Evolutionary conservation across 2,797 vertebrate genomes (phyloP).

Genomic region (Sitta carolinensis): DNA sequence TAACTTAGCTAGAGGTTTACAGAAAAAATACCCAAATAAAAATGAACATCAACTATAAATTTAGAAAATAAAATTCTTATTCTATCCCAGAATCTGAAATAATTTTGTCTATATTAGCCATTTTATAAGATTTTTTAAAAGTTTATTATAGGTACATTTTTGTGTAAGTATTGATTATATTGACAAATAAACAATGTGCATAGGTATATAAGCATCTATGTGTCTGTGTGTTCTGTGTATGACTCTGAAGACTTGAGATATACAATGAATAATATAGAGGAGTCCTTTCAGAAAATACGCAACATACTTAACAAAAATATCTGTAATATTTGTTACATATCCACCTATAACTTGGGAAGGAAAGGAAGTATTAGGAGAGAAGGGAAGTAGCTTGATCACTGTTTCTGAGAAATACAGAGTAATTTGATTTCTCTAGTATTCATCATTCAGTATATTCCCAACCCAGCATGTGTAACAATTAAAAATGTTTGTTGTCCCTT

Average conservation of each 20-base stretch:
- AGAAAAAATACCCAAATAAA: not conserved
- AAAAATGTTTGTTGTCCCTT: not conserved
- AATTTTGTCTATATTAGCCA: not conserved
- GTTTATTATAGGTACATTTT: fast-evolving
- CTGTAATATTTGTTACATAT: not conserved
- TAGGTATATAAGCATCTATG: not conserved
- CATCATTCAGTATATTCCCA: not conserved
- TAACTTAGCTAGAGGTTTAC: not conserved
- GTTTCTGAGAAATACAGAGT: not conserved
- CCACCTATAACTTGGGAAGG: not conserved
- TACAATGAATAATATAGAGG: not conserved
- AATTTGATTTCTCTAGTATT: not conserved
- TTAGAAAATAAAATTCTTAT: not conserved
- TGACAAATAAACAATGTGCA: not conserved
- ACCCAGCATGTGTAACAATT: fast-evolving
- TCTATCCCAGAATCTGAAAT: not conserved
- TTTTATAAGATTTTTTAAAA: not conserved
- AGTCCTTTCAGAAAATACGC: not conserved
- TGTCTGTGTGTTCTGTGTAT: not conserved
- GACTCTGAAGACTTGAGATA: not conserved
- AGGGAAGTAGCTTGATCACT: not conserved
- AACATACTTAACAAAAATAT: not conserved
- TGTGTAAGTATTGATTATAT: fast-evolving
- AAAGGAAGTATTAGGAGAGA: not conserved
- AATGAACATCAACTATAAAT: not conserved